Conservation (phyloP, 2,113 vertebrate species). For the Chelonoidis abingdonii region DNA sequence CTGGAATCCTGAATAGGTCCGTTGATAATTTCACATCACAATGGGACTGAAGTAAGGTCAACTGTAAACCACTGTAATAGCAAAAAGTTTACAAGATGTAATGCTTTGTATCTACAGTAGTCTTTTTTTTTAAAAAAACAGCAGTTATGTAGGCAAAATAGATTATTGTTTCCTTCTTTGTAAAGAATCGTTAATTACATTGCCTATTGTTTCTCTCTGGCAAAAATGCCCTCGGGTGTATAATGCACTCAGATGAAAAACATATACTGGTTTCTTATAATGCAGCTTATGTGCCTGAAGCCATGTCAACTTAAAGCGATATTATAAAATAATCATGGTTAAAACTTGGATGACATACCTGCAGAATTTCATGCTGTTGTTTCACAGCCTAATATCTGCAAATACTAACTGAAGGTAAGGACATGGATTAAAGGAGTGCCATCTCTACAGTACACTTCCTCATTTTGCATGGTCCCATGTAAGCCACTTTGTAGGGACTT, state of each 20-base stretch:
- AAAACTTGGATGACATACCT: neutral
- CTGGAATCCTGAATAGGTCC: neutral
- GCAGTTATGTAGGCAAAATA: neutral
- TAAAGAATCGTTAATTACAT: neutral
- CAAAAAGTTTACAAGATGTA: neutral
- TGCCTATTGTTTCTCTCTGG: neutral
- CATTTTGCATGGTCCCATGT: neutral
- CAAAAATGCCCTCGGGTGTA: neutral
- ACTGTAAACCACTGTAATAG: neutral
- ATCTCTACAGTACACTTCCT: neutral
- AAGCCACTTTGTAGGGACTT: neutral
- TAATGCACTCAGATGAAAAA: neutral
- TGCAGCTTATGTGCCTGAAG: neutral
- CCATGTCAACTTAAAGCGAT: neutral
- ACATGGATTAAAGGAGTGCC: rapidly evolving
- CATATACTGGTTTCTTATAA: neutral
- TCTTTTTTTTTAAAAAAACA: neutral
- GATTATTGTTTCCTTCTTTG: neutral
- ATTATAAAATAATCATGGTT: neutral
- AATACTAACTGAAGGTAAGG: neutral
- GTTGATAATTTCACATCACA: neutral
- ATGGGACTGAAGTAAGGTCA: neutral
- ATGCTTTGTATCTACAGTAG: neutral
- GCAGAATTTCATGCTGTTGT: neutral
- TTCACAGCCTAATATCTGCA: neutral